A percentile compares a stretch with the other conserved stretches of the same genome.
phyloP scores from a whole-genome alignment of 2,888 invertebrate species.

The Luperina nickerlii region DNA sequence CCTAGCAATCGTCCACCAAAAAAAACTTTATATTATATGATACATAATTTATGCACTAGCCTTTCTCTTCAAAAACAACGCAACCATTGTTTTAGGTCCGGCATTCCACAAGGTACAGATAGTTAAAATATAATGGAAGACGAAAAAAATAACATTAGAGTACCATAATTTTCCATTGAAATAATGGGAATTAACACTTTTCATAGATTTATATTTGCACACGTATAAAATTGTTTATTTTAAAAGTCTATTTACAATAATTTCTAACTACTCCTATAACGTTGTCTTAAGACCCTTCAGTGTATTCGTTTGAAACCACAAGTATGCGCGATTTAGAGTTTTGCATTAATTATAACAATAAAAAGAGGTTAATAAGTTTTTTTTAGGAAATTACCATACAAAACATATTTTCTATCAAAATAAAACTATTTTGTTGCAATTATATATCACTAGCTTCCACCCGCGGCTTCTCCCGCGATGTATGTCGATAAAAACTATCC shows the following conservation, averaged over 20 bases:
- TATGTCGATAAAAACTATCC: too few species aligned
- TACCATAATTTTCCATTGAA: constrained; percentile 66
- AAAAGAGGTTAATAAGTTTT: constrained; percentile 37
- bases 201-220: constrained; percentile 74
- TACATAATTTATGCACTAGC: constrained; percentile 62
- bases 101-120: constrained; percentile 58
- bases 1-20: constrained; percentile 39
- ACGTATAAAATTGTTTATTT: constrained; percentile 84
- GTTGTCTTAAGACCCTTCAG: constrained; percentile 79
- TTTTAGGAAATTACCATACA: constrained; percentile 15
- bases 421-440: constrained; percentile 20
- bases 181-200: constrained; percentile 71
- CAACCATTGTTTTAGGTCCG: constrained; percentile 36
- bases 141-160: constrained; percentile 79
- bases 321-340: constrained; percentile 44
- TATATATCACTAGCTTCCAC: not conserved
- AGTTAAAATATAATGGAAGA: constrained; percentile 81
- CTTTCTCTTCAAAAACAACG: constrained; percentile 54
- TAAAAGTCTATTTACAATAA: constrained; percentile 85
- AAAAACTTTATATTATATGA: constrained; percentile 33
- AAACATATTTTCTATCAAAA: constrained; percentile 23
- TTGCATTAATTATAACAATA: constrained; percentile 28
- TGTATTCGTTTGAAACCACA: constrained; percentile 71
- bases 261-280: constrained; percentile 81
- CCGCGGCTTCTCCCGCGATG: too few species aligned